These are phyloP conservation scores for Tipula vernalis DNA, from an alignment of 2,888 invertebrate genomes.

Conservation along the genomic window DNA sequence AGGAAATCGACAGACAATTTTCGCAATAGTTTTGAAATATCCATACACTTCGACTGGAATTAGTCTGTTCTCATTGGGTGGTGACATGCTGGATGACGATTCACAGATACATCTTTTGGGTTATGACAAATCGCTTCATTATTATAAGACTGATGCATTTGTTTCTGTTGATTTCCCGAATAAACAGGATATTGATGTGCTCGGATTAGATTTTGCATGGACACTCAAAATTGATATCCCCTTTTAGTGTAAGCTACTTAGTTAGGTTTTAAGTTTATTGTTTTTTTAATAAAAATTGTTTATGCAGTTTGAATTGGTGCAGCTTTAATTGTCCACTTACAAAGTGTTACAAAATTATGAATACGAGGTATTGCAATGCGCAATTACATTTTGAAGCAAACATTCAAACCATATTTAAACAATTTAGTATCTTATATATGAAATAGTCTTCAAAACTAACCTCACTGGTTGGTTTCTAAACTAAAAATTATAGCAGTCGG, in stretches of 20 bases:
- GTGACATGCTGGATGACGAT: conserved; percentile 20
- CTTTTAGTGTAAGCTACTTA: not conserved
- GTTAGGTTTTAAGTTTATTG: not conserved
- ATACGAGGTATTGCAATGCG: too few species aligned
- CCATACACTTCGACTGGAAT: conserved; percentile 43
- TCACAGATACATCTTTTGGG: conserved; percentile 41
- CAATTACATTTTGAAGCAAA: not conserved
- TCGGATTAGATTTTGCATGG: conserved; percentile 30
- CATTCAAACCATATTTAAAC: not conserved
- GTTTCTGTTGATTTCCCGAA: conserved; percentile 29
- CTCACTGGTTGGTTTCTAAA: not conserved
- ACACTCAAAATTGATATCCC: conserved; percentile 30
- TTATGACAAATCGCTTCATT: conserved; percentile 26
- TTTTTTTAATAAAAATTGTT: not conserved
- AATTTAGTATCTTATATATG: too few species aligned
- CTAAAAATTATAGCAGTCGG: not conserved
- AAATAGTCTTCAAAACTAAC: not conserved
- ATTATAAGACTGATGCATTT: conserved; percentile 21
- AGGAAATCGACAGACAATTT: conserved; percentile 36
- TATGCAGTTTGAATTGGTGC: not conserved
- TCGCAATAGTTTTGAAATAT: conserved; percentile 59
- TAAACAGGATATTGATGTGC: conserved; percentile 29
- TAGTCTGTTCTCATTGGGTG: conserved; percentile 35
- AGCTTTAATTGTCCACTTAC: too few species aligned
- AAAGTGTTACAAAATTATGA: not conserved